Evolutionary conservation across 1,140 invertebrate species (phyloP), one percentile per base, ranked within the genome.

Genomic region (Subanguina moxae): DNA sequence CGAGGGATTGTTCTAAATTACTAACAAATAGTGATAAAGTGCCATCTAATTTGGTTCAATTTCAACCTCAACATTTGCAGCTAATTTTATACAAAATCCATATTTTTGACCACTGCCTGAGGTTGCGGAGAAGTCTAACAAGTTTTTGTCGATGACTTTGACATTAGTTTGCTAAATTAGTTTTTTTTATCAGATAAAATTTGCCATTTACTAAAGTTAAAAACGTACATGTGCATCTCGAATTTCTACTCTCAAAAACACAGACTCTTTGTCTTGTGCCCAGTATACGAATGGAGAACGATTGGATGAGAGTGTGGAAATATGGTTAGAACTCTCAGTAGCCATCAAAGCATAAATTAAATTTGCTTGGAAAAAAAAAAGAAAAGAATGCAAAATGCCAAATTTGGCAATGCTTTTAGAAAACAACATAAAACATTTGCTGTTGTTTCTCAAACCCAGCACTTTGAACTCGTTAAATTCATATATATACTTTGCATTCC

Each of bases 1-100:
- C 3, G 27, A 21, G 8, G 38, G 28, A 43, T 61, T 61, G 8
- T 61, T 68, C 57, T 66, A 11, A 42, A 52, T 45, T n/a, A 45
- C n/a, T 45, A 13, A 45, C 43, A 13, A 45, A 13, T 45, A 13
- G n/a, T 13, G n/a, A 45, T 45, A 45, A 13, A 45, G 11, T 13
- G 11, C n/a, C 11, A 11, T n/a, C n/a, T 45, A 11, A 45, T 13
- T 45, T 13, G n/a, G 43, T 45, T 13, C 43, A 45, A 13, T 45
- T 45, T n/a, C 17, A 21, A 52, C 48, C 48, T 52, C 23, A 21
- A 52, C 48, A 52, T 15, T 52, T 5, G n/a, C 48, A 19, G 48
- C 48, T 25, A 52, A 25, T 25, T 52, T 52, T 25, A 52, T 21
- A 25, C 48, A 52, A 52, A 52, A 52, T 52, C 48, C 48, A 52